A percentile compares a stretch with the other conserved stretches of the same genome.
Conservation (phyloP, 2,888 invertebrate species). For the Lamproptera curius region DNA sequence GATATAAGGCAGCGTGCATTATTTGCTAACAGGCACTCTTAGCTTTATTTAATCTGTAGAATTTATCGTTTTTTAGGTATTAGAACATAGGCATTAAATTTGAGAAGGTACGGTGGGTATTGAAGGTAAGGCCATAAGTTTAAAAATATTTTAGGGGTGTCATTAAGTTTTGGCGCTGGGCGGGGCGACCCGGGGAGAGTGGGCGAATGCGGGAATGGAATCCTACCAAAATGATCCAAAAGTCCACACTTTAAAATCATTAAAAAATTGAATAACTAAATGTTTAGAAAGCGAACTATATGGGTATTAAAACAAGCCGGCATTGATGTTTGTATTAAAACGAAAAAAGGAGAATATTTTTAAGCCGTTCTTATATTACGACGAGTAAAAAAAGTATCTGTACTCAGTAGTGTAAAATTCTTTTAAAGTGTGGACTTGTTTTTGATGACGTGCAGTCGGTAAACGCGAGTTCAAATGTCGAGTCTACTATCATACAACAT, state of each 20-base stretch:
- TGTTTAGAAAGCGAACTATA: too few species aligned
- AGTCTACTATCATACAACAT: constrained; percentile 42
- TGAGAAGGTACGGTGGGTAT: too few species aligned
- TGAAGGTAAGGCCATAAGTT: constrained; percentile 56
- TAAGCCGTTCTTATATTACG: too few species aligned
- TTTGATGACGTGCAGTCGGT: constrained; percentile 62
- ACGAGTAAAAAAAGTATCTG: too few species aligned
- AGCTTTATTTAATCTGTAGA: constrained; percentile 40
- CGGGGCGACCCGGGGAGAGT: constrained; percentile 67
- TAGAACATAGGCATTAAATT: constrained; percentile 44
- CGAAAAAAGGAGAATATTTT: too few species aligned
- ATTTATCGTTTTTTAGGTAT: constrained; percentile 52
- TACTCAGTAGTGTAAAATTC: too few species aligned
- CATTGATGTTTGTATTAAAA: too few species aligned
- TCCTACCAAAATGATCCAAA: constrained; percentile 59
- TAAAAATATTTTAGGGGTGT: constrained; percentile 46
- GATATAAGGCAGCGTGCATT: constrained; percentile 73
- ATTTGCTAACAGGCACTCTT: constrained; percentile 70
- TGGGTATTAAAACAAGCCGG: too few species aligned
- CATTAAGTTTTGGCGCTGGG: constrained; percentile 68
- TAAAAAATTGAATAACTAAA: too few species aligned
- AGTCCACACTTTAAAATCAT: constrained; percentile 65
- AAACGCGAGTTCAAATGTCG: constrained; percentile 23
- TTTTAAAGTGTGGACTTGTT: constrained; percentile 70
- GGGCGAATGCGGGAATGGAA: constrained; percentile 43